These are phyloP conservation scores for Pararge aegeria DNA, from an alignment of 1,140 invertebrate species.

Conservation along the genomic window DNA sequence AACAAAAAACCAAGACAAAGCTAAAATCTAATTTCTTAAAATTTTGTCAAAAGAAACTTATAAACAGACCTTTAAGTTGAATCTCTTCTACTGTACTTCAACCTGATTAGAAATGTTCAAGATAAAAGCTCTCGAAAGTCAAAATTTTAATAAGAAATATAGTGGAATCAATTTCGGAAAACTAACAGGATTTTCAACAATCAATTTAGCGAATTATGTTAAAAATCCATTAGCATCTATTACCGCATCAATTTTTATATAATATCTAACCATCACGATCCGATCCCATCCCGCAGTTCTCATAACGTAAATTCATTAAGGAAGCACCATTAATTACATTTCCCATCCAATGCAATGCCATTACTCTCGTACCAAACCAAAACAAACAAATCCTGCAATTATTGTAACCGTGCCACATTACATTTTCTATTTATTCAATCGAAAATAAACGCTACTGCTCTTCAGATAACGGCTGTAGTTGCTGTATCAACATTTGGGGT, in stretches of 20 bases:
- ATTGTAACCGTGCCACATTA: conserved; percentile 49
- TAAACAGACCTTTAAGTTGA: too few relatives aligned
- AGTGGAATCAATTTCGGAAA: too few relatives aligned
- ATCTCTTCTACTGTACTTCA: too few relatives aligned
- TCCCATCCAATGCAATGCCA: conserved; percentile 65
- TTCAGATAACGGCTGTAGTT: conserved; percentile 34
- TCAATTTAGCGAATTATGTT: background rate
- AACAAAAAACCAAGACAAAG: too few relatives aligned
- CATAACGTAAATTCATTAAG: conserved; percentile 75
- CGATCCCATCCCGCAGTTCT: conserved; percentile 46
- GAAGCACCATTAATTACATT: conserved; percentile 69
- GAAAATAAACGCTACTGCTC: conserved; percentile 45
- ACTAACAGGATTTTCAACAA: background rate
- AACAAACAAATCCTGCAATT: conserved; percentile 78
- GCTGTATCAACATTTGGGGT: conserved; percentile 36
- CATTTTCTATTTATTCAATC: conserved; percentile 14
- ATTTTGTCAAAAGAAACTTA: too few relatives aligned
- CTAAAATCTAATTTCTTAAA: too few relatives aligned
- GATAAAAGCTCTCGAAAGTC: too few relatives aligned
- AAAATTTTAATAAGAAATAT: background rate
- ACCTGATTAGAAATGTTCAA: too few relatives aligned
- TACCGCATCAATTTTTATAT: conserved; percentile 1
- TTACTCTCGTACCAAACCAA: conserved; percentile 68
- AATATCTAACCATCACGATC: conserved; percentile 19
- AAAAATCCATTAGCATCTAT: background rate